These are phyloP conservation scores for Synaphobranchus kaupii DNA, from an alignment of 2,797 vertebrate species.

Conservation along the genomic window DNA sequence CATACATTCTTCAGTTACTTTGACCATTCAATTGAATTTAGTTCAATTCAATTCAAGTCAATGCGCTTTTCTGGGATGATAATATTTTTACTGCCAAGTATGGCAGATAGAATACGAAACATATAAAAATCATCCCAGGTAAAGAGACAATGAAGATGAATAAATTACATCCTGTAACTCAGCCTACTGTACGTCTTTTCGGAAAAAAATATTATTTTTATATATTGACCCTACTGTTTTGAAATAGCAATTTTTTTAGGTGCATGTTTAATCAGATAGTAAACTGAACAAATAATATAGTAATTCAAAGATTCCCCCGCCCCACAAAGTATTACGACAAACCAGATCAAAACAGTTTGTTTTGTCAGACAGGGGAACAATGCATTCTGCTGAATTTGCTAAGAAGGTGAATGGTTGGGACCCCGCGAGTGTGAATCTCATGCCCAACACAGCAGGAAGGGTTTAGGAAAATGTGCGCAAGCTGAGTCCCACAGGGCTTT, in stretches of 20 bases:
- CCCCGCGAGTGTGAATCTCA: not conserved
- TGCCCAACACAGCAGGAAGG: constrained; percentile 6
- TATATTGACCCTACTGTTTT: too few relatives aligned
- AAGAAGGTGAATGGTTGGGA: not conserved
- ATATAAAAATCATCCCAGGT: too few relatives aligned
- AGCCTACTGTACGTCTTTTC: too few relatives aligned
- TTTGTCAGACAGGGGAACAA: not conserved
- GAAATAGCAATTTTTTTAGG: not conserved
- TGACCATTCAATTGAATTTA: too few relatives aligned
- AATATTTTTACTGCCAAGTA: too few relatives aligned
- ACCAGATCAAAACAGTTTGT: not conserved
- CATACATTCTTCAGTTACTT: not conserved
- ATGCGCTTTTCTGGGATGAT: too few relatives aligned
- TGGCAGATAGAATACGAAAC: too few relatives aligned
- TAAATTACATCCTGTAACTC: too few relatives aligned
- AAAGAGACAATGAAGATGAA: too few relatives aligned
- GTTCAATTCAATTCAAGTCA: too few relatives aligned
- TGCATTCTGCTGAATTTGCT: not conserved
- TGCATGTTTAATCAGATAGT: not conserved
- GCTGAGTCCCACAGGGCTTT: not conserved
- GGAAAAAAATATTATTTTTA: too few relatives aligned
- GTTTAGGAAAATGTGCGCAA: not conserved
- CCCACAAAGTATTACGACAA: not conserved
- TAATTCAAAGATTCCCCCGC: not conserved
- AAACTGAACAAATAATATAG: not conserved